phyloP scores from a whole-genome alignment of 2,797 vertebrate genomes.

The Nasua narica region DNA sequence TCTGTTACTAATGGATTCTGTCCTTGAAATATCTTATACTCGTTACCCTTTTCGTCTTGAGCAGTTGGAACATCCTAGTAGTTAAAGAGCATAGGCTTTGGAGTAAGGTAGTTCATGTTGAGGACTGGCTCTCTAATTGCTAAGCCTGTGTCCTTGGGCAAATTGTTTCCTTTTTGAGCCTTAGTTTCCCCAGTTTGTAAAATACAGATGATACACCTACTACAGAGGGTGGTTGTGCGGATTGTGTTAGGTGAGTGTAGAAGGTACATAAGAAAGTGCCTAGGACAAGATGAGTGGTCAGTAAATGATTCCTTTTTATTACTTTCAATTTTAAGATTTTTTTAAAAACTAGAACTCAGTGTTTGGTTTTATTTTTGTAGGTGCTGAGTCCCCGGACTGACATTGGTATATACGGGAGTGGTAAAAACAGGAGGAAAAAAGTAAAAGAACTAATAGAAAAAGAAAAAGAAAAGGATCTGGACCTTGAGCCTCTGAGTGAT shows the following conservation, averaged over 20 bases:
- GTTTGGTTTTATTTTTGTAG: conserved; percentile 78
- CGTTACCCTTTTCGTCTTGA: neutral
- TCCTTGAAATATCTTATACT: neutral
- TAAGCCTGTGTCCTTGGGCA: neutral
- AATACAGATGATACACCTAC: neutral
- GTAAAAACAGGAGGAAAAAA: conserved; percentile 94
- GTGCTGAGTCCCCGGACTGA: conserved; percentile 95
- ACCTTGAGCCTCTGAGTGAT: conserved; percentile 92
- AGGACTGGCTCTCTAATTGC: neutral
- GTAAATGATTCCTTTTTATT: conserved; percentile 6
- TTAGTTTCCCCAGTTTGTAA: conserved; percentile 10
- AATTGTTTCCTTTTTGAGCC: neutral
- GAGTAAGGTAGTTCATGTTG: neutral
- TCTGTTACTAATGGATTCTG: neutral
- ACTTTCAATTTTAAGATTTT: neutral
- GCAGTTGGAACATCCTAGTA: neutral
- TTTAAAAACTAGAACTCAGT: neutral
- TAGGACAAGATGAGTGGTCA: neutral
- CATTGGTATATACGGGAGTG: conserved; percentile 95
- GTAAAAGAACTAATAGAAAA: conserved; percentile 96
- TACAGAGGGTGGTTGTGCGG: neutral
- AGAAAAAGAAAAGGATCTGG: conserved; percentile 91
- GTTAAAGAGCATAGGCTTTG: neutral
- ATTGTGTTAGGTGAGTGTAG: neutral
- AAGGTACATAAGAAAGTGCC: neutral